Evolutionary conservation across 1,140 invertebrate species (phyloP), one percentile per base, ranked within the genome.

Genomic region (Diabrotica virgifera): DNA sequence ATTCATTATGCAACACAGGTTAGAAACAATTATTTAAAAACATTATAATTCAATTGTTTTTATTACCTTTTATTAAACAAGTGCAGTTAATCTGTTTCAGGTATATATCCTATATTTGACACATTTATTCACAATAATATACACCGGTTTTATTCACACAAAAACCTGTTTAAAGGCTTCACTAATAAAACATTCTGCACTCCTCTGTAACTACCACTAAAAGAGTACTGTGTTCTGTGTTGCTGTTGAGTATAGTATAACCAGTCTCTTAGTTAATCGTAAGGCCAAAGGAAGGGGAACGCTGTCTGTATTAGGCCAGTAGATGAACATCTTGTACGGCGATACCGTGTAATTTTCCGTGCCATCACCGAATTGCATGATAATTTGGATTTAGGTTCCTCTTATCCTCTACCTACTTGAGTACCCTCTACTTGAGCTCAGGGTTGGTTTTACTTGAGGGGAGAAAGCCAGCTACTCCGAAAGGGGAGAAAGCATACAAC

Each of bases 221-320:
- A 24, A 46, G 40, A 46, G 40, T n/a, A 46, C 40, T 46, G 40
- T 46, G 5, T 46, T 46, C 40, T n/a, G n/a, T n/a, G n/a, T n/a
- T n/a, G n/a, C n/a, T n/a, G n/a, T n/a, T n/a, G n/a, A 46, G 40
- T 46, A 46, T n/a, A 46, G 40, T 46, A 46, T n/a, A 46, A 46
- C 40, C 40, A 46, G 40, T 46, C 40, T 46, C n/a, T 46, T 46
- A 8, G 55, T 57, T 36, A 37, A 37, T 36, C 55, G 37, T 37
- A 57, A 57, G 37, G 36, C 35, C 9, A 37, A 36, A 57, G 55
- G 55, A 57, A 57, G 55, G 55, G 36, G 55, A 57, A 36, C 24
- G 55, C 36, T 57, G 11, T 57, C 55, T 57, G 6, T 37, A n/a
- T n/a, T n/a, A n/a, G n/a, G n/a, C n/a, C n/a, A n/a, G n/a, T n/a